These are phyloP conservation scores for Hiodon alosoides DNA, from an alignment of 2,113 vertebrate species.

Conservation along the genomic window DNA sequence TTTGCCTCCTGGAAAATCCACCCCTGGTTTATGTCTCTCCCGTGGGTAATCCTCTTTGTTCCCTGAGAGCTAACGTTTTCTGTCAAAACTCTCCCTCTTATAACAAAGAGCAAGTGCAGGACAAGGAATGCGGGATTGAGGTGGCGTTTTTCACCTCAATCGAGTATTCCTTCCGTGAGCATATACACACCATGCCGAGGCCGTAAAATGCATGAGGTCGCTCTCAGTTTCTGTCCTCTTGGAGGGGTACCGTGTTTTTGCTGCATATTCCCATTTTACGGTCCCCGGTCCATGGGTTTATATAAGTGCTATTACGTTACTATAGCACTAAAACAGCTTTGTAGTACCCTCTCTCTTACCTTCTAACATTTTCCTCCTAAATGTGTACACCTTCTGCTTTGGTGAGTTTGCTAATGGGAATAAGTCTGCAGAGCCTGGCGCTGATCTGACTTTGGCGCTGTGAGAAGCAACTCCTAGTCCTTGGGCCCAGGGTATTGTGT, in stretches of 20 bases:
- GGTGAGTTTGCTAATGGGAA: background rate
- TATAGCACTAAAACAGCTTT: conserved; percentile 7
- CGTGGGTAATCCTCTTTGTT: conserved; percentile 23
- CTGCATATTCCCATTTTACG: conserved; percentile 83
- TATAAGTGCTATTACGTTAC: conserved; percentile 11
- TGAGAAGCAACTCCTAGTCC: no score
- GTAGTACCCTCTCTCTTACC: background rate
- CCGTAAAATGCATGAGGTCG: conserved; percentile 75
- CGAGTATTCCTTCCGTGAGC: conserved; percentile 58
- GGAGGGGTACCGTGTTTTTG: conserved; percentile 93
- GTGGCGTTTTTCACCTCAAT: conserved; percentile 32
- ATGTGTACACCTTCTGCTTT: conserved; percentile 4
- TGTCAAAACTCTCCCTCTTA: conserved; percentile 13
- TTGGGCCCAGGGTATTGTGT: no score
- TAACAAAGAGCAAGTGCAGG: conserved; percentile 19
- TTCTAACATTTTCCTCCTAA: background rate
- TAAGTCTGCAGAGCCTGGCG: background rate
- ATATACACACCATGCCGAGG: conserved; percentile 66
- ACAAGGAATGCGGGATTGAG: conserved; percentile 40
- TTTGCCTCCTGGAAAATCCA: conserved; percentile 50
- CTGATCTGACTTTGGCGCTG: background rate
- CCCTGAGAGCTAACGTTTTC: conserved; percentile 10
- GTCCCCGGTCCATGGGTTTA: conserved; percentile 47
- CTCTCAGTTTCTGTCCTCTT: conserved; percentile 73
- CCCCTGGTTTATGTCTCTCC: background rate